Conservation (phyloP, 2,797 vertebrate species). For the Sus cebifrons region DNA sequence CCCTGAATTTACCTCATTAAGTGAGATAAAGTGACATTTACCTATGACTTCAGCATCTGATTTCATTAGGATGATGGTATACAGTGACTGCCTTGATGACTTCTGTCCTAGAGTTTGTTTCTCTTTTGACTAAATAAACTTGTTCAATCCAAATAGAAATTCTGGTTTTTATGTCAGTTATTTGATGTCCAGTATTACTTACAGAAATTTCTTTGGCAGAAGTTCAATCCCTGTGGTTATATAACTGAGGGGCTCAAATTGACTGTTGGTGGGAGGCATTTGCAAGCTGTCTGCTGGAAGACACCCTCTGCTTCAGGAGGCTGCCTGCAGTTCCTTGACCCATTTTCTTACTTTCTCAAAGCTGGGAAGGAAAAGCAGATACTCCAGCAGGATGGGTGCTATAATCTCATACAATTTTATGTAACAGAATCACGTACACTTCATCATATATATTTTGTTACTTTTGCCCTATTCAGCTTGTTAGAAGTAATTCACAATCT, state of each 20-base stretch:
- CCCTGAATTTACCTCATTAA: neutral
- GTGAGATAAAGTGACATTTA: neutral
- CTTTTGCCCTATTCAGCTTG: neutral
- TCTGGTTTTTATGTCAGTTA: neutral
- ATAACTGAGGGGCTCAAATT: neutral
- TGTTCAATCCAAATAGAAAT: neutral
- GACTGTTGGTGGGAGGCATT: neutral
- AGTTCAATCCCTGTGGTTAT: neutral
- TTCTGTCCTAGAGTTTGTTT: neutral
- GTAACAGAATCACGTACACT: neutral
- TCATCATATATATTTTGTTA: too few relatives aligned
- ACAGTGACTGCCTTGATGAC: neutral
- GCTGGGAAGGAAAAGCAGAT: neutral
- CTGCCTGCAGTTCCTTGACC: neutral
- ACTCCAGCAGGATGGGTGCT: neutral
- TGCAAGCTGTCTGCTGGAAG: neutral
- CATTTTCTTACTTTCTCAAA: neutral
- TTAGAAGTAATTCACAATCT: neutral
- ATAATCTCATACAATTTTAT: too few relatives aligned
- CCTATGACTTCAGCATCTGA: neutral
- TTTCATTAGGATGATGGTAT: neutral
- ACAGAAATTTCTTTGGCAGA: neutral
- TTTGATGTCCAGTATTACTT: neutral
- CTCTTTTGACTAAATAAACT: constrained; percentile 42
- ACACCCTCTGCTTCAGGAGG: neutral